Evolutionary conservation across 1,140 invertebrate genomes (phyloP).

Genomic region (Tetramorium alpestre): DNA sequence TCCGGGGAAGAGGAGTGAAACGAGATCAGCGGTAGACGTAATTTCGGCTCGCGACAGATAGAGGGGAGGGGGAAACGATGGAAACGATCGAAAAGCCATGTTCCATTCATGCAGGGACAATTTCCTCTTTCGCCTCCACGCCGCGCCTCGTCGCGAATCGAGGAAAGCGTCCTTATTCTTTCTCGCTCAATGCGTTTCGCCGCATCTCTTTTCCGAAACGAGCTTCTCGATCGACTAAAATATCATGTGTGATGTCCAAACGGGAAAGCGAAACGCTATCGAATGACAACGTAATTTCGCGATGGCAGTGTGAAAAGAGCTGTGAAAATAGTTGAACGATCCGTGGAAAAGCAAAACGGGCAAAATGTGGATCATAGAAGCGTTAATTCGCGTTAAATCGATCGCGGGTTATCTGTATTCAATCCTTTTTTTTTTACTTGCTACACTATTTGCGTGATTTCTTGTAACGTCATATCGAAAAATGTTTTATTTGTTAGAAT

Average conservation of each 20-base stretch:
- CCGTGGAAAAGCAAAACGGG: background rate
- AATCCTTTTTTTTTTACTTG: conserved; percentile 3
- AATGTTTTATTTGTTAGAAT: background rate
- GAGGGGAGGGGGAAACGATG: background rate
- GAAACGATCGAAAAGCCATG: conserved; percentile 36
- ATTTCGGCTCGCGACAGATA: conserved; percentile 17
- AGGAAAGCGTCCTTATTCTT: conserved; percentile 26
- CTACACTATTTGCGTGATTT: background rate
- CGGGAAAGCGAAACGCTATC: conserved; percentile 16
- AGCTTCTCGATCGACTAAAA: conserved; percentile 33
- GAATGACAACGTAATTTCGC: conserved; percentile 35
- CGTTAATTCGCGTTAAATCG: conserved; percentile 27
- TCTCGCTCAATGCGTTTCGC: background rate
- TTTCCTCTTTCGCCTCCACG: background rate
- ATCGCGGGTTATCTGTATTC: background rate
- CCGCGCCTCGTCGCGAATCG: background rate
- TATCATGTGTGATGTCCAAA: conserved; percentile 22
- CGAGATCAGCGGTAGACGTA: conserved; percentile 13
- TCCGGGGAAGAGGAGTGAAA: conserved; percentile 1
- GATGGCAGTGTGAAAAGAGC: background rate
- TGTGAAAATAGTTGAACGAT: conserved; percentile 26
- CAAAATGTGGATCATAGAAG: background rate
- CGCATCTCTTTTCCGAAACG: background rate
- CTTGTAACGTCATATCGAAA: background rate
- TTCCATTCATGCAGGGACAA: conserved; percentile 44